Evolutionary conservation across 2,888 invertebrate species (phyloP).

Genomic region (Cheilosia impressa): DNA sequence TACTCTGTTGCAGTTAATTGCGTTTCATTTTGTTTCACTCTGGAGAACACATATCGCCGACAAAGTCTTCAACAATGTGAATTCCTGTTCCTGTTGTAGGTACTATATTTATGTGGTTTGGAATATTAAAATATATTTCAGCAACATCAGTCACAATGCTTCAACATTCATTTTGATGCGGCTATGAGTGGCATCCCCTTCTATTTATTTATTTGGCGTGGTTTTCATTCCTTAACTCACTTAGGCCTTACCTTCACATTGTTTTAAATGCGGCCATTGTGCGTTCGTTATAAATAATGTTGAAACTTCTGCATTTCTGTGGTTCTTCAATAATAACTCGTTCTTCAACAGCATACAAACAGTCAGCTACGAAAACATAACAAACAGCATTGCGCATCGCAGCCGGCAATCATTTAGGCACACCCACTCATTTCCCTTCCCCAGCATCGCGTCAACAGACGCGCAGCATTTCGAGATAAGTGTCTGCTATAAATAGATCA

Average conservation of each 20-base stretch:
- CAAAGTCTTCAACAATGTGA: not conserved
- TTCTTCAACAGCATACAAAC: not conserved
- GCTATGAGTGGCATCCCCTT: not conserved
- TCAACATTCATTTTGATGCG: not conserved
- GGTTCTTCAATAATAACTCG: not conserved
- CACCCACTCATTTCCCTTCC: constrained; percentile 43
- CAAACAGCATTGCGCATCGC: constrained; percentile 27
- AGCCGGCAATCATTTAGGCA: constrained; percentile 23
- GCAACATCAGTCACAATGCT: too few species aligned
- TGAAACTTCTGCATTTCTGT: not conserved
- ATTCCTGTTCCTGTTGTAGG: too few species aligned
- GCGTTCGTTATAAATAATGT: too few species aligned
- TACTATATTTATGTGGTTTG: too few species aligned
- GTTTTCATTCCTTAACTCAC: not conserved
- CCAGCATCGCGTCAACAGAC: constrained; percentile 10
- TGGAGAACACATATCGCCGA: not conserved
- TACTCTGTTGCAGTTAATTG: not conserved
- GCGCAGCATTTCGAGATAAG: constrained; percentile 31
- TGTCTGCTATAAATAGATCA: constrained; percentile 50
- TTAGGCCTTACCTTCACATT: too few species aligned
- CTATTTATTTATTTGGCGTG: not conserved
- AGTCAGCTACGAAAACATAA: constrained; percentile 12
- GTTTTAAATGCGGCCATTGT: too few species aligned
- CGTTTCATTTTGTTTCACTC: constrained; percentile 1
- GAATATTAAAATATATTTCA: too few species aligned